Evolutionary conservation across 2,113 vertebrate species (phyloP).

Genomic region (Pelecanus crispus): DNA sequence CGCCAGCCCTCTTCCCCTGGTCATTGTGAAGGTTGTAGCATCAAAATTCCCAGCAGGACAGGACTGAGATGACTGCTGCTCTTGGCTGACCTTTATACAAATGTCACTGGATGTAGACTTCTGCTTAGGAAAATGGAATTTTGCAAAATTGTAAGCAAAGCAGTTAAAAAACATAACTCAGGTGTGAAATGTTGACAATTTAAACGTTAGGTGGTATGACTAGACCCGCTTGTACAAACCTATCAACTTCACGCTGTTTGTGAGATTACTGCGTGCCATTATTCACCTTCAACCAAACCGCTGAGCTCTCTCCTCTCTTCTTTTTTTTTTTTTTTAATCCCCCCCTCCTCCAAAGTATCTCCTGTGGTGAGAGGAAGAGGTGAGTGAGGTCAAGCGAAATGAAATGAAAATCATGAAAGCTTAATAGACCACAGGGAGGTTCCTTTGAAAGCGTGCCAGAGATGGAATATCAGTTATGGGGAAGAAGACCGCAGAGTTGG

Average conservation of each 20-base stretch:
- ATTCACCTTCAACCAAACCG: neutral
- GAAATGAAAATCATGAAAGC: slow-evolving; percentile 23
- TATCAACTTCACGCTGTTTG: neutral
- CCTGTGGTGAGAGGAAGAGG: neutral
- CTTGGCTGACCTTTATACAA: slow-evolving; percentile 3
- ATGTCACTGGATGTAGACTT: neutral
- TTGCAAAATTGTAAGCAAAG: neutral
- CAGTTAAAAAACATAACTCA: neutral
- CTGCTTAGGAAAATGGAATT: neutral
- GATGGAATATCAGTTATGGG: neutral
- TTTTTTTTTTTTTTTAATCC: neutral
- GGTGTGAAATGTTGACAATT: neutral
- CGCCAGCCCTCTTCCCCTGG: neutral
- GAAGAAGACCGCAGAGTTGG: neutral
- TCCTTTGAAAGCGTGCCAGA: slow-evolving; percentile 23
- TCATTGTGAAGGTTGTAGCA: neutral
- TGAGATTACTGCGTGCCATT: neutral
- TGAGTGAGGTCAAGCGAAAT: slow-evolving; percentile 24
- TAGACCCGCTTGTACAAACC: neutral
- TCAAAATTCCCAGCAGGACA: neutral
- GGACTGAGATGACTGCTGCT: neutral
- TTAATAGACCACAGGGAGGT: slow-evolving; percentile 27
- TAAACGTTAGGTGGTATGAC: neutral
- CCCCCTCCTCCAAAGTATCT: neutral
- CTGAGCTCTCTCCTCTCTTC: neutral